phyloP scores from a whole-genome alignment of 2,797 vertebrate species.

The Etheostoma nigrum region DNA sequence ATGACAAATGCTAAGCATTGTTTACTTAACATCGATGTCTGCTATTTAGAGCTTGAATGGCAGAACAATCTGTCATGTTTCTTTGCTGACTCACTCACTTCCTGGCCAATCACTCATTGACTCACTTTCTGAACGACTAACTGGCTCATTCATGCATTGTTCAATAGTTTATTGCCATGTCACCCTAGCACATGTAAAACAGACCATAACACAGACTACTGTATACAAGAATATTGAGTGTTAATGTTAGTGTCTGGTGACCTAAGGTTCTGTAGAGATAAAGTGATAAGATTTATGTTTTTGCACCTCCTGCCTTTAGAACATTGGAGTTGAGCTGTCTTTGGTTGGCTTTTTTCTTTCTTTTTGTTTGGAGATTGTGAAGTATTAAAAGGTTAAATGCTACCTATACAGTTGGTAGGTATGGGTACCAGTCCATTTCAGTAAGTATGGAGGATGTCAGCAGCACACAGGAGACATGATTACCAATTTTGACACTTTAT shows the following conservation, averaged over 20 bases:
- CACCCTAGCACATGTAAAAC: not conserved
- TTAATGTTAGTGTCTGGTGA: not conserved
- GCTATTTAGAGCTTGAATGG: constrained; percentile 46
- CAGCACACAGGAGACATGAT: not conserved
- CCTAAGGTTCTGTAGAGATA: not conserved
- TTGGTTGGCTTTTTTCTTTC: not conserved
- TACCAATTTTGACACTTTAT: not conserved
- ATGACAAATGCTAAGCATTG: constrained; percentile 59
- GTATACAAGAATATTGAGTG: not conserved
- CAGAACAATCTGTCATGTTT: constrained; percentile 41
- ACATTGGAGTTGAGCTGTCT: not conserved
- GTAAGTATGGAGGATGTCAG: not conserved
- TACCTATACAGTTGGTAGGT: not conserved
- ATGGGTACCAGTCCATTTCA: not conserved
- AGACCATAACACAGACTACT: constrained; percentile 2
- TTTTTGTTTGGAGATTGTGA: constrained; percentile 8
- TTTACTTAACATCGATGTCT: constrained; percentile 59
- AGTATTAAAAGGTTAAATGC: not conserved
- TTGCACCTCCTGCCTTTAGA: not conserved
- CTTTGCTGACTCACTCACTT: constrained; percentile 33
- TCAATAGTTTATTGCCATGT: constrained; percentile 25
- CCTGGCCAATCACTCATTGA: constrained; percentile 20
- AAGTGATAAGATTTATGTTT: not conserved
- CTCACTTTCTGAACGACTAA: constrained; percentile 16
- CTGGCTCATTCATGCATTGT: constrained; percentile 10